Base-by-base conservation (phyloP, 2,888 invertebrate species). In the Tachina grossa region DNA sequence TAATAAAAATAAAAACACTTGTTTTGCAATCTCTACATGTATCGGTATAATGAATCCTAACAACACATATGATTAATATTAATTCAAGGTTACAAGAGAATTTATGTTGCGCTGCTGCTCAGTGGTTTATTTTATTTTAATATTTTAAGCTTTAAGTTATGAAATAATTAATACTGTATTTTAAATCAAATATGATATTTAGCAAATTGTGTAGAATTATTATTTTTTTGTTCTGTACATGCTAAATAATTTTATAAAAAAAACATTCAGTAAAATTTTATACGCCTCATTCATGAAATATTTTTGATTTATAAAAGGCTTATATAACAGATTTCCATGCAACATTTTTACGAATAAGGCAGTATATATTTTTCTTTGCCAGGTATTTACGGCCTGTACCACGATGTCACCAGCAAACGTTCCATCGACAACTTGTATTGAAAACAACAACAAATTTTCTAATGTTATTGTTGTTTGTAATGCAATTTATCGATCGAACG, bases 21-120 rank as follows among this genome's bases (percentile, higher is more conserved):
- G 31, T 31, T 31, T 31, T 6, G 31, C 5, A 31, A 31, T 31
- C 31, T 5, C 5, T 2, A 49, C 3, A 72, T n/a, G 8, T 39
- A 49, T 31, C 9, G n/a, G 47, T 39, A 53, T 53, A 43, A 49
- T 71, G n/a, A 16, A 13, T 51, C 14, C 71, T 55, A 39, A n/a
- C 66, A 39, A 16, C 65, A 80, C 76, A 80, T 81, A 81, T 84
- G 84, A 84, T 81, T 77, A 84, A 84, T 72, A 72, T 47, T 55
- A 84, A 81, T 84, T 84, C 84, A 84, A 84, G 84, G 80, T 80
- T 84, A 77, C 53, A 66, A 66, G 71, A 76, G 71, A 80, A 65
- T 71, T 80, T 76, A 76, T 84, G 49, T 45, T 55, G 65, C 19
- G 9, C 9, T n/a, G 31, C n/a, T 22, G 57, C 39, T 22, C 13